Conservation (phyloP, 2,797 vertebrate species). For the Enteromius thamalakanensis region DNA sequence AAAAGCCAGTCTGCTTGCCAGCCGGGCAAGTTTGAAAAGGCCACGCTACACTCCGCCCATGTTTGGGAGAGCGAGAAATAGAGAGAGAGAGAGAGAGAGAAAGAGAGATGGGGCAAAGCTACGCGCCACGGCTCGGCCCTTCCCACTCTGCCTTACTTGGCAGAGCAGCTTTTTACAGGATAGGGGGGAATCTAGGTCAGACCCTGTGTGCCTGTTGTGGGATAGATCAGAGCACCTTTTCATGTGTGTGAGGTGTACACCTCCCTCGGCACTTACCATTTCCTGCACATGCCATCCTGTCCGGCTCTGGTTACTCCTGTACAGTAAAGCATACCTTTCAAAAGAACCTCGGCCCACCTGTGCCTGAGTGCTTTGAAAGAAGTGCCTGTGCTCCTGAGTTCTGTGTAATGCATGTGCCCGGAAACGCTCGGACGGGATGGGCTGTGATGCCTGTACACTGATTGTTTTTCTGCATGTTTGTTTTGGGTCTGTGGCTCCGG, state of each 20-base stretch:
- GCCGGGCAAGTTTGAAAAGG: slow-evolving; percentile 53
- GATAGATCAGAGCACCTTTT: slow-evolving; percentile 53
- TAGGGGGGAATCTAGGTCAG: slow-evolving; percentile 55
- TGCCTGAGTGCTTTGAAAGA: slow-evolving; percentile 15
- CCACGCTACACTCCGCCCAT: slow-evolving; percentile 55
- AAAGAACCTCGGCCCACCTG: slow-evolving; percentile 24
- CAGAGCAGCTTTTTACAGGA: slow-evolving; percentile 52
- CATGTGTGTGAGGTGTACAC: slow-evolving; percentile 43
- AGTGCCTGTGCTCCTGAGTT: slow-evolving; percentile 7
- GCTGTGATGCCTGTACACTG: background rate
- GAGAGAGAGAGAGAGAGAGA: slow-evolving; percentile 36
- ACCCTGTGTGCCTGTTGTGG: slow-evolving; percentile 33
- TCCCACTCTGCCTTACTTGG: slow-evolving; percentile 48
- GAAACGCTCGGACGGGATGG: background rate
- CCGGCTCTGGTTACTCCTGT: background rate
- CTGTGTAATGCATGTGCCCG: slow-evolving; percentile 12
- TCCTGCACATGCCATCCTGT: slow-evolving; percentile 39
- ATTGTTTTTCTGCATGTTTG: slow-evolving; percentile 44
- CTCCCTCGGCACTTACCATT: slow-evolving; percentile 30
- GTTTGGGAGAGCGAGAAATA: slow-evolving; percentile 53
- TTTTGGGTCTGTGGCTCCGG: slow-evolving; percentile 38
- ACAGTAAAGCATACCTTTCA: slow-evolving; percentile 19
- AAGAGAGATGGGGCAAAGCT: slow-evolving; percentile 69
- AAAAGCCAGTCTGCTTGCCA: slow-evolving; percentile 52
- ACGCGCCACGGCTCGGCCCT: slow-evolving; percentile 39